A percentile compares a stretch with the other conserved stretches of the same genome.
phyloP scores from a whole-genome alignment of 2,113 vertebrate species.

The Salvator merianae region DNA sequence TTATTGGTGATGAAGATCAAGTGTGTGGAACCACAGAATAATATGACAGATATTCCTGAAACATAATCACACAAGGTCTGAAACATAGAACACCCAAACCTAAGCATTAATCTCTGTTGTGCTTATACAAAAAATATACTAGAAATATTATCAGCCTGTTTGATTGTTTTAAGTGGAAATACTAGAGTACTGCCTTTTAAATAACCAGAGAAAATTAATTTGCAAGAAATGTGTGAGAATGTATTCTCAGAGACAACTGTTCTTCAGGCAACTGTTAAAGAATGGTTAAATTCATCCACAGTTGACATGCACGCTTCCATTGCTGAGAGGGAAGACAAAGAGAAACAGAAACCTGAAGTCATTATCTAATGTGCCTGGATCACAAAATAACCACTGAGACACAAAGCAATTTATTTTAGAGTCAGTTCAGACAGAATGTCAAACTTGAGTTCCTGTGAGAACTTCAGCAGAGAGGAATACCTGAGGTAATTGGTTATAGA shows the following conservation, averaged over 20 bases:
- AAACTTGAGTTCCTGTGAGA: conserved; percentile 6
- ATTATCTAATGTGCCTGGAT: background rate
- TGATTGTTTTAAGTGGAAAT: too few species aligned
- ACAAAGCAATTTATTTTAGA: conserved; percentile 9
- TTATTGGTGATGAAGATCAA: background rate
- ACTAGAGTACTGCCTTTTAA: background rate
- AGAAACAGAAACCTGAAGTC: background rate
- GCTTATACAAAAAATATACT: background rate
- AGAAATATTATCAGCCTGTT: background rate
- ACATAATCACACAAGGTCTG: background rate
- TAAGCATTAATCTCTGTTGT: background rate
- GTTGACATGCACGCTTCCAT: background rate
- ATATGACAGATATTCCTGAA: background rate
- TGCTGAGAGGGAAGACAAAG: background rate
- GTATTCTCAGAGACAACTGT: background rate
- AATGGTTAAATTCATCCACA: background rate
- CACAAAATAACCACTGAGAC: conserved; percentile 2
- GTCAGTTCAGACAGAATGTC: conserved; percentile 15
- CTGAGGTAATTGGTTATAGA: conserved; percentile 1
- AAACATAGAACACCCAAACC: background rate
- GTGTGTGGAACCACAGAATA: background rate
- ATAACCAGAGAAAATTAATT: background rate
- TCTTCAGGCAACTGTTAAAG: background rate
- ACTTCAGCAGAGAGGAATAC: background rate
- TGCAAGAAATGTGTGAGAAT: background rate